A percentile compares a stretch with the other conserved stretches of the same genome.
These are phyloP conservation scores for Bubalus kerabau DNA, from an alignment of 2,113 vertebrate genomes.

Conservation along the genomic window DNA sequence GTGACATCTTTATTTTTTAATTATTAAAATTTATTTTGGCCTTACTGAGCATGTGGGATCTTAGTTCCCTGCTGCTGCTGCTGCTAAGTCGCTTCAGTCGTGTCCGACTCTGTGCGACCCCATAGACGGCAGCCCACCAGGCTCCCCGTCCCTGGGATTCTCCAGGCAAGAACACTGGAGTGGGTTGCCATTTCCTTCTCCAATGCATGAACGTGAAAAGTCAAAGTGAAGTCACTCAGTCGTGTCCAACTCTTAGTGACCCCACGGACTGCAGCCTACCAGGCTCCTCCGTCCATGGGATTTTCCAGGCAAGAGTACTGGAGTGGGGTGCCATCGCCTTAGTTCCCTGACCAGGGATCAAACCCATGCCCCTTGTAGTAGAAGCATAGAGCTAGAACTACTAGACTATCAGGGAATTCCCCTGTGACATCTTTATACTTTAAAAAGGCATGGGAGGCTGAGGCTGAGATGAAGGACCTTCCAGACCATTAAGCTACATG, in stretches of 20 bases:
- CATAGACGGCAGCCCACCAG: too few species aligned
- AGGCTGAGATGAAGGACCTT: conserved; percentile 48
- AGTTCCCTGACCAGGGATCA: background rate
- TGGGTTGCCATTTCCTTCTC: too few species aligned
- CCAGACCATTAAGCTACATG: conserved; percentile 23
- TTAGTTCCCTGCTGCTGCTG: background rate
- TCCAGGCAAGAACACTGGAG: too few species aligned
- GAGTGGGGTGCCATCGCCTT: background rate
- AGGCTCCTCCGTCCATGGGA: too few species aligned
- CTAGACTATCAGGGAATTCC: background rate
- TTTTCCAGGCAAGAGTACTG: too few species aligned
- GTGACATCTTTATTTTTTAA: background rate
- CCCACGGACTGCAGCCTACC: too few species aligned
- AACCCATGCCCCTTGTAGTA: background rate
- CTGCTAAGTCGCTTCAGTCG: too few species aligned
- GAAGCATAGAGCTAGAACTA: background rate
- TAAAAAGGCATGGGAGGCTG: background rate
- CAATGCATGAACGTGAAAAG: too few species aligned
- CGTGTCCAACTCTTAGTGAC: too few species aligned
- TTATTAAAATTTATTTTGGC: background rate
- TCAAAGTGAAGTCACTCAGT: too few species aligned
- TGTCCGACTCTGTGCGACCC: too few species aligned
- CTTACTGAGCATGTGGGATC: background rate
- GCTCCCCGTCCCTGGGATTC: too few species aligned
- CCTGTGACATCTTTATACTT: background rate